phyloP scores from a whole-genome alignment of 2,797 vertebrate genomes.

The Poeciliopsis infans region DNA sequence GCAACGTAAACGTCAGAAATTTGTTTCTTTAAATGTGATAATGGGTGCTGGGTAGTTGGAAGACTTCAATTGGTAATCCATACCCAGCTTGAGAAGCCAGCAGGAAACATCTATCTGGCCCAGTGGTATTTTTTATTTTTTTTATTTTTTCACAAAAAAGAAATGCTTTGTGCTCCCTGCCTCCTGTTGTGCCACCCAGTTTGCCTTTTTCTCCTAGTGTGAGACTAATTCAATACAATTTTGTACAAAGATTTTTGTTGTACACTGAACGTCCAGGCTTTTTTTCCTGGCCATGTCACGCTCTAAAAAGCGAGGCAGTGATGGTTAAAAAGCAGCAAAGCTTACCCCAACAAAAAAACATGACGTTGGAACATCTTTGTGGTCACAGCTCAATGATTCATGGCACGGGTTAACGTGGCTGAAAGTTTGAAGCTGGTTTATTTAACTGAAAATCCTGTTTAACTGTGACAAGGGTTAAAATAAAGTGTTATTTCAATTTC shows the following conservation, averaged over 20 bases:
- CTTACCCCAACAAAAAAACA: conserved; percentile 19
- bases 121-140: conserved; percentile 8
- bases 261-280: conserved; percentile 19
- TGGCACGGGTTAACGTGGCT: conserved; percentile 23
- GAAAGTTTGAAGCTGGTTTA: conserved; percentile 39
- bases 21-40: background rate
- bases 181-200: conserved; percentile 38
- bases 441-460: conserved; percentile 32
- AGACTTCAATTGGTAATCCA: conserved; percentile 39
- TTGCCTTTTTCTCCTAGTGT: conserved; percentile 36
- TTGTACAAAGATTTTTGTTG: conserved; percentile 28
- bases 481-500: conserved; percentile 31
- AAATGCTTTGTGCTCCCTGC: conserved; percentile 19
- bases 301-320: conserved; percentile 9
- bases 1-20: background rate
- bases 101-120: conserved; percentile 23
- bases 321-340: conserved; percentile 26
- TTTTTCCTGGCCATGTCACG: conserved; percentile 15
- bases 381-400: conserved; percentile 42
- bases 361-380: conserved; percentile 42
- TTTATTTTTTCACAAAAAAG: conserved; percentile 8
- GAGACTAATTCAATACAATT: conserved; percentile 45
- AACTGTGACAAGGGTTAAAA: conserved; percentile 38
- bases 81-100: conserved; percentile 15
- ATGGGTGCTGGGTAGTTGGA: conserved; percentile 10